These are phyloP conservation scores for Thelaira solivaga DNA, from an alignment of 2,888 invertebrate genomes.

Conservation along the genomic window DNA sequence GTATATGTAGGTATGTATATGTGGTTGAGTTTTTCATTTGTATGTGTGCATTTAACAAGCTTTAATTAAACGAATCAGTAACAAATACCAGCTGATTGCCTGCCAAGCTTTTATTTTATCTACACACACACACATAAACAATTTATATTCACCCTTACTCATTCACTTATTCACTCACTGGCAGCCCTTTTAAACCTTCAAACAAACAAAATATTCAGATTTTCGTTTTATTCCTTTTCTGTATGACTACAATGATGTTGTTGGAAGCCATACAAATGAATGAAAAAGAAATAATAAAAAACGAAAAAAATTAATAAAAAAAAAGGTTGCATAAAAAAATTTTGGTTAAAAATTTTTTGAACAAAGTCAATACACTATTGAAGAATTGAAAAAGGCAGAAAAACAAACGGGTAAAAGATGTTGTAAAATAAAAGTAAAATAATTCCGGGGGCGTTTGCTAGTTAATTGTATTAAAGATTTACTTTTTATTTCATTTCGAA, in stretches of 20 bases:
- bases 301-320: neutral
- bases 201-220: neutral
- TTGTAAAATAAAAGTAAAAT: neutral
- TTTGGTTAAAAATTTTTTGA: constrained; percentile 15
- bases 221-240: constrained; percentile 20
- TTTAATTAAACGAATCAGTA: constrained; percentile 61
- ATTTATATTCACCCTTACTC: neutral
- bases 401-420: neutral
- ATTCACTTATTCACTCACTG: neutral
- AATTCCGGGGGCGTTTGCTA: constrained; percentile 18
- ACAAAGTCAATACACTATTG: constrained; percentile 2
- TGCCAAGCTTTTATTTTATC: constrained; percentile 48
- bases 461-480: constrained; percentile 13
- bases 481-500: neutral
- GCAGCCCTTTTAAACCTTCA: no score
- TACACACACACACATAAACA: neutral
- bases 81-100: constrained; percentile 58
- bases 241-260: constrained; percentile 13
- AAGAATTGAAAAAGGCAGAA: neutral
- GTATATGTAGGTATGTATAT: constrained; percentile 34
- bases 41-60: constrained; percentile 52
- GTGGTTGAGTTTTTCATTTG: no score
- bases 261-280: neutral
- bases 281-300: neutral
- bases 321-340: neutral